A percentile compares a stretch with the other conserved stretches of the same genome.
These are phyloP conservation scores for Phoebastria nigripes DNA, from an alignment of 2,797 vertebrate species.

Conservation along the genomic window DNA sequence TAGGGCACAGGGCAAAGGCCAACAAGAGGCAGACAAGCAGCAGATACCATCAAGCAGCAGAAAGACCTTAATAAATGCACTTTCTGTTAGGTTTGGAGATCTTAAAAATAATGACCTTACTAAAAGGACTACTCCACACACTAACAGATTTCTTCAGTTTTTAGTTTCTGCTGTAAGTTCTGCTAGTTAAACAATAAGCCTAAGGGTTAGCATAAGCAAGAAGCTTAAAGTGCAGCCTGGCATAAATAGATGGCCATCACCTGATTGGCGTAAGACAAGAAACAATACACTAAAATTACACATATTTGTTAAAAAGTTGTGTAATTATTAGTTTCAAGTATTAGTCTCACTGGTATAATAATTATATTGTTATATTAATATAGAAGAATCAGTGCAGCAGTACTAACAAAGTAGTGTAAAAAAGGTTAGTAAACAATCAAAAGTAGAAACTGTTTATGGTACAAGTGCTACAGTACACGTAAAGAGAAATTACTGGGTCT, in stretches of 20 bases:
- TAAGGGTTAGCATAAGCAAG: neutral
- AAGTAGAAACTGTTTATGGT: neutral
- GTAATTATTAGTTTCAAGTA: neutral
- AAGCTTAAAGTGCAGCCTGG: neutral
- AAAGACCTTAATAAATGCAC: neutral
- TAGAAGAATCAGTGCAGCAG: neutral
- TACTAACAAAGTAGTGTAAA: neutral
- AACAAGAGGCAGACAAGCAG: neutral
- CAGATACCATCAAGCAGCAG: neutral
- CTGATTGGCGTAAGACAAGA: neutral
- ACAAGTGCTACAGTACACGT: rapidly evolving
- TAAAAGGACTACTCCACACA: neutral
- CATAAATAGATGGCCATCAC: neutral
- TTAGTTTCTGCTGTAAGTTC: neutral
- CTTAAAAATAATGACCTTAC: neutral
- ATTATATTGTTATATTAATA: neutral
- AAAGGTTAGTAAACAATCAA: neutral
- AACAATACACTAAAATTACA: neutral
- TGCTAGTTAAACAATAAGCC: neutral
- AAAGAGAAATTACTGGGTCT: neutral
- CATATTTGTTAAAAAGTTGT: neutral
- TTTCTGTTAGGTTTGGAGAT: neutral
- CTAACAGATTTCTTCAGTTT: neutral
- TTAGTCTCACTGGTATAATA: neutral
- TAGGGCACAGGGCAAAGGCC: neutral